Conservation (phyloP, 2,888 invertebrate genomes). For the Eilema depressum region DNA sequence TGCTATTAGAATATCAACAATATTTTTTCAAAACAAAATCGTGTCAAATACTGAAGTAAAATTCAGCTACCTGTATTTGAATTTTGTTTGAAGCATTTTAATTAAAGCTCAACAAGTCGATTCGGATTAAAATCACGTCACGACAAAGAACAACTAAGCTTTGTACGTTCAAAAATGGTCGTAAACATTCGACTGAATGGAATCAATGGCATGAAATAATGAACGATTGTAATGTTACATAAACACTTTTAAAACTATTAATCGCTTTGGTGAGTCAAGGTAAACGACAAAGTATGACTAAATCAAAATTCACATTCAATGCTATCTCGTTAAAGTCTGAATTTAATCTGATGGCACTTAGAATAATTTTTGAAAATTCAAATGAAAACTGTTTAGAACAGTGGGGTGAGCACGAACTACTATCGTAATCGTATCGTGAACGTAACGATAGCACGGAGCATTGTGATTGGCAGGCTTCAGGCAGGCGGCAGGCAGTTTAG, state of each 20-base stretch:
- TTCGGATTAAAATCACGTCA: conserved; percentile 31
- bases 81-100: conserved; percentile 14
- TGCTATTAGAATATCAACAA: neutral
- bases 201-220: conserved; percentile 19
- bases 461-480: too few relatives aligned
- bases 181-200: conserved; percentile 25
- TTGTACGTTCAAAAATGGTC: conserved; percentile 27
- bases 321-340: too few relatives aligned
- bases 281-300: neutral
- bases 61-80: neutral
- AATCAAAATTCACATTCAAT: neutral
- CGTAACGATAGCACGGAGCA: too few relatives aligned
- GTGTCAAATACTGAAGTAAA: neutral
- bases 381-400: too few relatives aligned
- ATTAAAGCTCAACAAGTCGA: conserved; percentile 27
- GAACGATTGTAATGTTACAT: neutral
- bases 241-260: neutral
- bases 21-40: neutral
- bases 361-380: too few relatives aligned
- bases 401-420: too few relatives aligned
- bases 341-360: too few relatives aligned
- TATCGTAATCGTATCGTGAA: too few relatives aligned
- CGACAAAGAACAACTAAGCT: conserved; percentile 20
- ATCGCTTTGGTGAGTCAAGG: neutral
- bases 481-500: too few relatives aligned